These are phyloP conservation scores for Trichonephila inaurata DNA, from an alignment of 1,140 invertebrate genomes.

Conservation along the genomic window DNA sequence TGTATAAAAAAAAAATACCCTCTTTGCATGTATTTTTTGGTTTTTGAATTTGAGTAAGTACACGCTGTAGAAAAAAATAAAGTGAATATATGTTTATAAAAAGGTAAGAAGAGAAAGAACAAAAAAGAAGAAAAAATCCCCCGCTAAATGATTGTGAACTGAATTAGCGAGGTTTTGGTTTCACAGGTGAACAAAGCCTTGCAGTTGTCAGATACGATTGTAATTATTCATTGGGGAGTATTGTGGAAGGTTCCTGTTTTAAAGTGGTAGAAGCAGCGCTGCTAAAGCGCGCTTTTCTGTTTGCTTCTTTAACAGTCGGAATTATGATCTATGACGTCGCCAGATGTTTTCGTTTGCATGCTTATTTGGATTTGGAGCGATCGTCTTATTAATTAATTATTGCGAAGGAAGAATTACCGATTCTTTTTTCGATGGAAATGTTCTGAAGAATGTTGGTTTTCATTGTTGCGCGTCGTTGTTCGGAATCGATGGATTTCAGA, in stretches of 20 bases:
- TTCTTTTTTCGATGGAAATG: slow-evolving; percentile 28
- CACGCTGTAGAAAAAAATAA: not conserved
- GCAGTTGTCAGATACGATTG: slow-evolving; percentile 57
- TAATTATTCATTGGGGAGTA: slow-evolving; percentile 60
- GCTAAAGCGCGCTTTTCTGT: not conserved
- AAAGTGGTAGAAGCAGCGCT: not conserved
- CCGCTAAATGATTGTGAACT: slow-evolving; percentile 60
- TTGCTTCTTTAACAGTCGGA: slow-evolving; percentile 29
- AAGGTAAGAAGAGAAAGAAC: not conserved
- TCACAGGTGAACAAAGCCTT: slow-evolving; percentile 54
- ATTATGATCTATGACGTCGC: slow-evolving; percentile 44
- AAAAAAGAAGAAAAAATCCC: not conserved
- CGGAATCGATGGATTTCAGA: not conserved
- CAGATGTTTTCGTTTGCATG: slow-evolving; percentile 48
- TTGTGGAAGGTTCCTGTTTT: slow-evolving; percentile 19
- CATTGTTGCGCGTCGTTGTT: not conserved
- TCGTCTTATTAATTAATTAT: slow-evolving; percentile 46
- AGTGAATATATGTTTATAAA: slow-evolving; percentile 26
- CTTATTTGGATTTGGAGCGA: slow-evolving; percentile 20
- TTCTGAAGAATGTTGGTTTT: not conserved
- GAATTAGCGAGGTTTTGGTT: slow-evolving; percentile 61
- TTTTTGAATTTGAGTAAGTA: slow-evolving; percentile 26
- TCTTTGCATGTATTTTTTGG: slow-evolving; percentile 46
- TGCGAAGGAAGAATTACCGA: not conserved
- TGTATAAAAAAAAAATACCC: slow-evolving; percentile 33